phyloP scores from a whole-genome alignment of 2,888 invertebrate species.

The Lasioglossum zephyrum region DNA sequence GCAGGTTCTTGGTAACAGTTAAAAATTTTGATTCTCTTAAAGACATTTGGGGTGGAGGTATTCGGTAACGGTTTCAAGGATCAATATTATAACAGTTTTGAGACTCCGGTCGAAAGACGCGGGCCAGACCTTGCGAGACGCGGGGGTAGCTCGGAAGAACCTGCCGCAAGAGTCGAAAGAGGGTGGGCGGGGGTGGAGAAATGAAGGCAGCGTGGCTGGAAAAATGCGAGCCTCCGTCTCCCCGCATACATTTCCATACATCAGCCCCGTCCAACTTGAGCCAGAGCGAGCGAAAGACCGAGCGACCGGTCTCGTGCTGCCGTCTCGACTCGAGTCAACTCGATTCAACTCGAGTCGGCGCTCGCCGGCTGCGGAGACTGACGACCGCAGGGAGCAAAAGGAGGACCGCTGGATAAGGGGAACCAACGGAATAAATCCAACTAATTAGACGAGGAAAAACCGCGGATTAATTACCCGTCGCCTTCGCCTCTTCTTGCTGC shows the following conservation, averaged over 20 bases:
- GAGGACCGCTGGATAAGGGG: conserved; percentile 77
- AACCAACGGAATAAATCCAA: conserved; percentile 83
- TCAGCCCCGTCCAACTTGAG: conserved; percentile 79
- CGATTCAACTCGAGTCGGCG: conserved; percentile 47
- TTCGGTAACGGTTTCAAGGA: background rate
- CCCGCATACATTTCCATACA: conserved; percentile 85
- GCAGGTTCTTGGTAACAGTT: background rate
- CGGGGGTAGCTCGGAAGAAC: conserved; percentile 16
- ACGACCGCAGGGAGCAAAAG: conserved; percentile 58
- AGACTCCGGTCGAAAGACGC: conserved; percentile 33
- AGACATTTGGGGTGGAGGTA: background rate
- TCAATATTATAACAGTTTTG: background rate
- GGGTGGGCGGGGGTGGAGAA: conserved; percentile 64
- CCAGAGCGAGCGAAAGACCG: conserved; percentile 53
- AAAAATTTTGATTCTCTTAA: background rate
- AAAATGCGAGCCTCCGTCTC: conserved; percentile 83
- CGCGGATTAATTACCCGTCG: conserved; percentile 84
- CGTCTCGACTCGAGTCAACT: conserved; percentile 14
- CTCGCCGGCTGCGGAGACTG: conserved; percentile 61
- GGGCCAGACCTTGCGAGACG: conserved; percentile 21
- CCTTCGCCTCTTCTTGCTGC: conserved; percentile 69
- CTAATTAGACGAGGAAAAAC: conserved; percentile 84
- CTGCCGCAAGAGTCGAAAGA: conserved; percentile 26
- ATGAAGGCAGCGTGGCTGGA: conserved; percentile 79
- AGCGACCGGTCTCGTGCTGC: conserved; percentile 57